phyloP scores from a whole-genome alignment of 2,888 invertebrate species.

The Cybosia mesomella region DNA sequence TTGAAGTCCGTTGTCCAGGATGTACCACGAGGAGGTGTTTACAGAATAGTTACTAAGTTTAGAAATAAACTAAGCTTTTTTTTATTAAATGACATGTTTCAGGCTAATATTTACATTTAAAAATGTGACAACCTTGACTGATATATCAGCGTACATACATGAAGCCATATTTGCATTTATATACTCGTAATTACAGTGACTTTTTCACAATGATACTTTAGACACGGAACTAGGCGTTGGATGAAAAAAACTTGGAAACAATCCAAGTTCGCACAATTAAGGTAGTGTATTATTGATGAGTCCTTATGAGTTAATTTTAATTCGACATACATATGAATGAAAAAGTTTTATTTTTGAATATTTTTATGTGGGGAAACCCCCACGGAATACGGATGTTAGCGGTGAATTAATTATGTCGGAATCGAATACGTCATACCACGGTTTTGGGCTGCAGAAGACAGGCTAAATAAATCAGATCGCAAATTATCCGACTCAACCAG shows the following conservation, averaged over 20 bases:
- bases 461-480: too few relatives aligned
- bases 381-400: background rate
- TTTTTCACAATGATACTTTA: slow-evolving; percentile 45
- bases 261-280: slow-evolving; percentile 47
- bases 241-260: slow-evolving; percentile 51
- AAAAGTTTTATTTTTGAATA: background rate
- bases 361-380: slow-evolving; percentile 3
- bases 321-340: slow-evolving; percentile 16
- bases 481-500: too few relatives aligned
- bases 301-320: slow-evolving; percentile 37
- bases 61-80: too few relatives aligned
- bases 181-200: slow-evolving; percentile 33
- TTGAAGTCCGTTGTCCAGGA: background rate
- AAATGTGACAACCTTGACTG: slow-evolving; percentile 23
- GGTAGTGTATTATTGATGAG: slow-evolving; percentile 48
- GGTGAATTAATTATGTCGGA: background rate
- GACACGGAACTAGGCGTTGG: slow-evolving; percentile 43
- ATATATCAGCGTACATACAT: slow-evolving; percentile 11
- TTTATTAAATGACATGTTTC: background rate
- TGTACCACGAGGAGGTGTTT: too few relatives aligned
- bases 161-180: slow-evolving; percentile 30
- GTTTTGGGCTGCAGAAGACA: background rate
- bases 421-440: background rate
- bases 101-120: background rate
- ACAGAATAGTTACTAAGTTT: too few relatives aligned